Evolutionary conservation across 2,888 invertebrate genomes (phyloP), one percentile per base, ranked within the genome.

Genomic region (Parnassius mnemosyne): DNA sequence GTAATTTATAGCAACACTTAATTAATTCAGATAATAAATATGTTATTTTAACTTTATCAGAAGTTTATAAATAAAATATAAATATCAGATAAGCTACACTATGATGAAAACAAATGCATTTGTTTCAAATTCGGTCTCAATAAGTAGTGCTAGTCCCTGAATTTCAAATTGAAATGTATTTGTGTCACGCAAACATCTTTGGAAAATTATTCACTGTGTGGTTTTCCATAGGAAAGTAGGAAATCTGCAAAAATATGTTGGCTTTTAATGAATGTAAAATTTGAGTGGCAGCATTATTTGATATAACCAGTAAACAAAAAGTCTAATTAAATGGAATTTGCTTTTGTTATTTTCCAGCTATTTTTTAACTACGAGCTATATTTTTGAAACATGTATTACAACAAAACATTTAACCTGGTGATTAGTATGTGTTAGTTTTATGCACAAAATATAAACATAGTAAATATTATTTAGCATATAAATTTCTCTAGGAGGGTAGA

Each of bases 81-180:
- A 52, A 57, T 56, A 60, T 60, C 55, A 16, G 56, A 56, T 60
- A 59, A 63, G 49, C n/a, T 0, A 25, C 16, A 12, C 13, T 47
- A 51, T 47, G 55, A 56, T 56, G 34, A 49, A 25, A 47, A 53
- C 11, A 34, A 9, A 12, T 20, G n/a, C 46, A 46, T 60, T 60
- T 25, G 56, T 63, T 56, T 63, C 16, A 63, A 55, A 59, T 60
- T 60, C 53, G 57, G 42, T 44, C 54, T 43, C 47, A 44, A 9
- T 20, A 3, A 53, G 13, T 51, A 57, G 54, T 51, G 10, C 11
- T 20, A 16, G 55, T 49, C 46, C 20, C 55, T 63, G 59, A 59
- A 63, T 55, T 63, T 63, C 56, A 63, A 60, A 60, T 63, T 12
- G 12, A 12, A 63, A 63, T 60, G 55, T 60, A 60, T 60, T 56